Base-by-base conservation (phyloP, 2,888 invertebrate genomes). In the Cremastobaeus sp. region DNA sequence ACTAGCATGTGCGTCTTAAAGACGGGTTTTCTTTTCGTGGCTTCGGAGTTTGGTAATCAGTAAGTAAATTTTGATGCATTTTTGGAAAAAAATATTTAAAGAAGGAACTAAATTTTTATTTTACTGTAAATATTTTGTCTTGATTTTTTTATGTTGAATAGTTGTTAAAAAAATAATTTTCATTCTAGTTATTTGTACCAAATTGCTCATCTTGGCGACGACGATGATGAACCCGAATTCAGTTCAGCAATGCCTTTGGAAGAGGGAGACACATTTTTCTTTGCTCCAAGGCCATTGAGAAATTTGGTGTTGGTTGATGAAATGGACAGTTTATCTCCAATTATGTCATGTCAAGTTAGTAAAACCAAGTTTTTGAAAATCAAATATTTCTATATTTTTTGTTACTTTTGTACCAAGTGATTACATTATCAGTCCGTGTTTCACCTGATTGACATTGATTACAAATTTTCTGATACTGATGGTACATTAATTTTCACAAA, bases 1-100 rank as follows among this genome's bases (percentile, higher is more conserved):
- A 92, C 96, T 12, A 93, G 98, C 0, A 95, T 99, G 95, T 98
- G 98, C 89, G 99, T 99, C 20, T 89, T 99, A 71, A 99, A 99
- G 88, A 99, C 99, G 62, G 99, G 99, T 1, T 99, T 99, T 87
- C 89, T 99, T 12, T 99, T 99, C 89, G 96, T 99, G 6, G 99
- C 99, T 0, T 95, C 96, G 20, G 99, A 99, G 89, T 99, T 99
- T 92, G 99, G 99, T 81, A 99, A 99, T 89, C 99, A 99, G 97
- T 98, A 90, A 95, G 98, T 95, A 9, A 30, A 12, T 48, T 17
- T 50, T 39, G 15, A 8, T 8, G n/a, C 62, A 3, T 20, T 32
- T 48, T 28, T 25, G 25, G 8, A 25, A 25, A 5, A 25, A 25
- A 5, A 5, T 25, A 25, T 25, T 25, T 8, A 9, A 0, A 9